Evolutionary conservation across 2,888 invertebrate genomes (phyloP).

Genomic region (Piscicola geometra): DNA sequence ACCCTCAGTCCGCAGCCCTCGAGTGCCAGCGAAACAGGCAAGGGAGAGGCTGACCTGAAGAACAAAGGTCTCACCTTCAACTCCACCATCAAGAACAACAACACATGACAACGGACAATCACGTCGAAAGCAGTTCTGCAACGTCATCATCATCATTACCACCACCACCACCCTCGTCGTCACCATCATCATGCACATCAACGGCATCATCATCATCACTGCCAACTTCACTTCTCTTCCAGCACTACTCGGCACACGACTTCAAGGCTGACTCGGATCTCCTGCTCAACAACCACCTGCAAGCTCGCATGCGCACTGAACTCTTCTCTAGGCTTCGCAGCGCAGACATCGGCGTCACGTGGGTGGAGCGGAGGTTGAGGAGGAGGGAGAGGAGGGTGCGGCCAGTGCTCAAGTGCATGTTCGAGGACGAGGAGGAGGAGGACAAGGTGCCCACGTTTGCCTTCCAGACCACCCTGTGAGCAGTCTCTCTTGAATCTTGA

Average conservation of each 20-base stretch:
- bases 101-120: neutral
- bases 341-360: slow-evolving; percentile 27
- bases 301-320: neutral
- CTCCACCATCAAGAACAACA: neutral
- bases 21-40: neutral
- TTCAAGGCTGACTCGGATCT: neutral
- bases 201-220: neutral
- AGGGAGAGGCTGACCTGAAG: slow-evolving; percentile 40
- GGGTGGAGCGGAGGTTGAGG: slow-evolving; percentile 23
- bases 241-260: neutral
- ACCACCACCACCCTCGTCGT: too few relatives aligned
- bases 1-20: slow-evolving; percentile 68
- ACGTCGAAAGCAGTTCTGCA: neutral
- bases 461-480: neutral
- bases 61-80: neutral
- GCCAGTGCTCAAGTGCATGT: slow-evolving; percentile 65
- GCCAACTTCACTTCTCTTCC: neutral
- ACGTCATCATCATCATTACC: neutral
- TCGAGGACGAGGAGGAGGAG: slow-evolving; percentile 74
- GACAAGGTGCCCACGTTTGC: slow-evolving; percentile 60
- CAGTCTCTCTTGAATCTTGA: too few relatives aligned
- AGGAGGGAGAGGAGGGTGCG: slow-evolving; percentile 56
- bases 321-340: neutral
- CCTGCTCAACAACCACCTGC: neutral
- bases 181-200: too few relatives aligned